Evolutionary conservation across 2,888 invertebrate genomes (phyloP).

Genomic region (Gymnocheta viridis): DNA sequence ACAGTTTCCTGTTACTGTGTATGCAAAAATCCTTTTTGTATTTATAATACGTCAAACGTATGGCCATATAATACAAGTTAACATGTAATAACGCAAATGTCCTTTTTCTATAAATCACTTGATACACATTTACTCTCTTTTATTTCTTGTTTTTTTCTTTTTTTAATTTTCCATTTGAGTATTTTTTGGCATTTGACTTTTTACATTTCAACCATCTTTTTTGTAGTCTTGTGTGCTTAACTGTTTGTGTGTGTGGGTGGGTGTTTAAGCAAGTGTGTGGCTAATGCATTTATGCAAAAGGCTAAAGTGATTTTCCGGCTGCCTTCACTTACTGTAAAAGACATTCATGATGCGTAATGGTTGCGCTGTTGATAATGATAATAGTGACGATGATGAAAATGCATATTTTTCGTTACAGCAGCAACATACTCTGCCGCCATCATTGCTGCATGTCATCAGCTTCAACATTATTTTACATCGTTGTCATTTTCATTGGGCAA

Average conservation of each 20-base stretch:
- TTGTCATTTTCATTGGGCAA: constrained; percentile 31
- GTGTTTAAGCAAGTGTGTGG: constrained; percentile 34
- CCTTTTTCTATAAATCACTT: constrained; percentile 66
- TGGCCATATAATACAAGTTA: constrained; percentile 48
- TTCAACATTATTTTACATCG: constrained; percentile 45
- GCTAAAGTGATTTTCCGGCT: constrained; percentile 69
- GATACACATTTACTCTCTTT: constrained; percentile 57
- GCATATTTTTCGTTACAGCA: constrained; percentile 49
- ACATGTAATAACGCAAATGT: constrained; percentile 64
- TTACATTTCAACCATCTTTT: constrained; percentile 49
- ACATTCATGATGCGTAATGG: constrained; percentile 58
- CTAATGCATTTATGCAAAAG: constrained; percentile 68
- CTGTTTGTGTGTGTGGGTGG: constrained; percentile 14
- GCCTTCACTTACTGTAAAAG: constrained; percentile 63
- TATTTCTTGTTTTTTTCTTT: not conserved
- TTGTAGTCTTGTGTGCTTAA: not conserved
- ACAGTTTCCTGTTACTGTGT: constrained; percentile 42
- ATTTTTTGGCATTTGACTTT: constrained; percentile 56
- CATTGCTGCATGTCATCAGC: constrained; percentile 36
- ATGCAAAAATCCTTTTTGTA: not conserved
- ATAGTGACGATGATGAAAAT: constrained; percentile 46
- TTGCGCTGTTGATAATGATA: constrained; percentile 16
- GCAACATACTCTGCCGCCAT: constrained; percentile 2
- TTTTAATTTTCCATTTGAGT: not conserved
- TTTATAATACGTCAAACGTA: constrained; percentile 55